A percentile compares a stretch with the other conserved stretches of the same genome.
phyloP scores from a whole-genome alignment of 2,888 invertebrate species.

The Theretra japonica region DNA sequence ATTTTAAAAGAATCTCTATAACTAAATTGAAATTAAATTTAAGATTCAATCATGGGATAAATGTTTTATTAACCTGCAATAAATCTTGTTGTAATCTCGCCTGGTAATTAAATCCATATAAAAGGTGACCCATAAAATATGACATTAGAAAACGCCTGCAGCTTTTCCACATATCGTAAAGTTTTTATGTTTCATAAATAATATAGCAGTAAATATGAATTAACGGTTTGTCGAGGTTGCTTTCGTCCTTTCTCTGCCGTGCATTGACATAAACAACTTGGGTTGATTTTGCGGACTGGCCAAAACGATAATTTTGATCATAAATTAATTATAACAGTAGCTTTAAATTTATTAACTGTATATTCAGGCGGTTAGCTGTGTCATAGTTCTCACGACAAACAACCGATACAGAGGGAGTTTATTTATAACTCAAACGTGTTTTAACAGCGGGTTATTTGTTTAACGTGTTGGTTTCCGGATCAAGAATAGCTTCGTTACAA shows the following conservation, averaged over 20 bases:
- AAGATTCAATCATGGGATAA: constrained; percentile 29
- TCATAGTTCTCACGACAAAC: background rate
- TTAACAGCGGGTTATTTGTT: background rate
- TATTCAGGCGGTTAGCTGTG: background rate
- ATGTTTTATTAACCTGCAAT: constrained; percentile 61
- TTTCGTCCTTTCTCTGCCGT: constrained; percentile 60
- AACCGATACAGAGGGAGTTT: background rate
- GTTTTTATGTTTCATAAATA: constrained; percentile 82
- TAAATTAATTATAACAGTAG: constrained; percentile 54
- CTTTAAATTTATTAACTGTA: constrained; percentile 48
- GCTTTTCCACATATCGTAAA: constrained; percentile 76
- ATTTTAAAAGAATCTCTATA: background rate
- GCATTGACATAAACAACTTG: constrained; percentile 57
- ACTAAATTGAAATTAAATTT: background rate
- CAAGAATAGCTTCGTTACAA: background rate
- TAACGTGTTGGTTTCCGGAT: background rate
- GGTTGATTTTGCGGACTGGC: constrained; percentile 58
- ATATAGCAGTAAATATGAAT: constrained; percentile 77
- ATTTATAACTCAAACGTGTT: background rate
- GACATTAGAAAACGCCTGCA: constrained; percentile 67
- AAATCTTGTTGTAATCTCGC: constrained; percentile 54
- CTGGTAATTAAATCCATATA: constrained; percentile 69
- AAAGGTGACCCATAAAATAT: constrained; percentile 75
- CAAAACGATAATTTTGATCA: constrained; percentile 52
- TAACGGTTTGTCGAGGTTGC: constrained; percentile 73